phyloP scores from a whole-genome alignment of 2,888 invertebrate species.

The Aspidapion aeneum region DNA sequence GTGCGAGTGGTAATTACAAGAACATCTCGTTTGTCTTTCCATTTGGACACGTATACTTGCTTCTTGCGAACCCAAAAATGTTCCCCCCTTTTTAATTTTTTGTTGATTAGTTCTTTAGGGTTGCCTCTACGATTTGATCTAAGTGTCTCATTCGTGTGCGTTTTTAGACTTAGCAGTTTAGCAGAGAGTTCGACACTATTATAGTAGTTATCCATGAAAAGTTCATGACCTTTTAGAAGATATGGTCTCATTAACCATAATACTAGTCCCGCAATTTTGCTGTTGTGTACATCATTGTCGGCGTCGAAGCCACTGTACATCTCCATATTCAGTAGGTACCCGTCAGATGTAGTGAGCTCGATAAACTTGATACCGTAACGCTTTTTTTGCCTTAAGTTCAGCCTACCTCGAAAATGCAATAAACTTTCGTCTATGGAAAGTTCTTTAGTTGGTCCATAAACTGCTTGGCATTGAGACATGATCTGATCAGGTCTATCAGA shows the following conservation, averaged over 20 bases:
- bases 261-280: neutral
- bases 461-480: too few relatives aligned
- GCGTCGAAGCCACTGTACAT: neutral
- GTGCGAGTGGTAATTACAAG: slow-evolving; percentile 33
- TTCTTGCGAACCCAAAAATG: slow-evolving; percentile 34
- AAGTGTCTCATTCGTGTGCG: too few relatives aligned
- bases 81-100: slow-evolving; percentile 32
- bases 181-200: neutral
- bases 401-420: neutral
- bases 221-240: neutral
- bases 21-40: slow-evolving; percentile 35
- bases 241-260: neutral
- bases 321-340: neutral
- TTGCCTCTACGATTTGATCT: too few relatives aligned
- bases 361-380: neutral
- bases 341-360: neutral
- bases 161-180: neutral
- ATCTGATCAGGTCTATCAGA: neutral
- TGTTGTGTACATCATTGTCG: neutral
- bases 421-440: neutral
- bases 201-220: slow-evolving; percentile 1
- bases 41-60: slow-evolving; percentile 34
- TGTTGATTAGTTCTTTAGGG: neutral
- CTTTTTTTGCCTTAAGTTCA: neutral
- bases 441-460: neutral